phyloP scores from a whole-genome alignment of 2,888 invertebrate genomes.

The Alentia gelatinosa region DNA sequence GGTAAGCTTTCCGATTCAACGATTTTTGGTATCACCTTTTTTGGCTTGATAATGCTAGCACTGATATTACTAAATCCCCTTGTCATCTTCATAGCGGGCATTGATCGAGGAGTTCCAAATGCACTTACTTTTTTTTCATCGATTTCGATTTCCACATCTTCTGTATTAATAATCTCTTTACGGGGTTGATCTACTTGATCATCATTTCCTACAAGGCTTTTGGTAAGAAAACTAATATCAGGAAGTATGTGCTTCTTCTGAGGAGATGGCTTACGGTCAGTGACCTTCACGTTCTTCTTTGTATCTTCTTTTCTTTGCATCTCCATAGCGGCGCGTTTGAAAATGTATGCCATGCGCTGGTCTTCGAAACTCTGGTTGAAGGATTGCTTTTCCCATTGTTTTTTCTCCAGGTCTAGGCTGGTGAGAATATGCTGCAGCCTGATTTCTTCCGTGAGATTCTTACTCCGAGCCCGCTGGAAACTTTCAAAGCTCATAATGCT shows the following conservation, averaged over 20 bases:
- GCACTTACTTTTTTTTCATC: background rate
- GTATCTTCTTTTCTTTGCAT: background rate
- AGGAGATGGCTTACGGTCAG: background rate
- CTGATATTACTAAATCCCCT: slow-evolving; percentile 19
- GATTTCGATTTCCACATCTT: background rate
- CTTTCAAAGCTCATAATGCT: background rate
- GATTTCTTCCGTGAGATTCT: background rate
- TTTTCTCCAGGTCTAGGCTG: background rate
- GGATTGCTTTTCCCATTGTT: background rate
- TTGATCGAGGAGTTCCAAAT: background rate
- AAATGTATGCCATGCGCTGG: background rate
- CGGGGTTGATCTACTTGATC: background rate
- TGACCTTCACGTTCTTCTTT: background rate
- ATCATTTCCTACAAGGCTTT: background rate
- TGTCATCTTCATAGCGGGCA: slow-evolving; percentile 32
- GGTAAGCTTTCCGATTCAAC: background rate
- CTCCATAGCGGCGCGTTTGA: background rate
- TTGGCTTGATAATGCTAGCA: background rate
- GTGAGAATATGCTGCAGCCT: background rate
- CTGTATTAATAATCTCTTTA: background rate
- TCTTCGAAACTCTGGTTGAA: slow-evolving; percentile 24
- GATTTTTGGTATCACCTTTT: background rate
- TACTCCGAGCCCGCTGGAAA: background rate
- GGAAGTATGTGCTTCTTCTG: background rate
- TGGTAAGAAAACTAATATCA: background rate